Base-by-base conservation (phyloP, 2,113 vertebrate genomes). In the Lota lota region DNA sequence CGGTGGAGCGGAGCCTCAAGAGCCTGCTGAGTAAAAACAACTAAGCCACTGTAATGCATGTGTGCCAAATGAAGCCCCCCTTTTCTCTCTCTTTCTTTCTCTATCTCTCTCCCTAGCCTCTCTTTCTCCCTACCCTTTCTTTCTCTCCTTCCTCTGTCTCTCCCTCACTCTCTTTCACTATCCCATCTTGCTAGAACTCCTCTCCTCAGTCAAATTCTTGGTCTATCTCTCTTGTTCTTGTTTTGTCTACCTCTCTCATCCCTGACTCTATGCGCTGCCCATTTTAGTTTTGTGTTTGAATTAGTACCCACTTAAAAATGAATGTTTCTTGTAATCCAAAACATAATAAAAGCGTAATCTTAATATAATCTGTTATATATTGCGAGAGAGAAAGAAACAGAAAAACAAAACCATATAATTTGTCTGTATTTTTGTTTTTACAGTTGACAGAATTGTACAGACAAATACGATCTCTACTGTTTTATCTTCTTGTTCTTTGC, bases 1-100 rank as follows among this genome's bases (percentile, higher is more conserved):
- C 98, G 0, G 95, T 99, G 76, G 96, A 97, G 88, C 92, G 96
- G 85, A 99, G 97, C 87, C 90, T 99, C 79, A 94, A 97, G 78
- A 98, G 94, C 85, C 90, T 99, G 91, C 90, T 98, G 80, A 95
- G 90, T 87, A 94, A 96, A 91, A 95, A 93, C 85, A 88, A 92
- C 85, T 92, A 81, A 83, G 51, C 40, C 64, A 18, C 1, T 66
- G 83, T 63, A 83, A 84, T 91, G 91, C 93, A 92, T 93, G 92
- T 90, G 40, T 47, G 40, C 40, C 40, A 47, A 12, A 64, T 75
- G 64, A 74, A 64, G 10, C 19, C 59, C 53, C 28, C 63, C 72
- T 1, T 80, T 79, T 73, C 61, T 77, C 73, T 36, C 64, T 51
- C 70, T 70, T 21, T 70, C 66, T 72, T 81, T 85, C 69, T 75